Evolutionary conservation across 2,888 invertebrate species (phyloP), one percentile per base, ranked within the genome.

Genomic region (Dendrolimus houi): DNA sequence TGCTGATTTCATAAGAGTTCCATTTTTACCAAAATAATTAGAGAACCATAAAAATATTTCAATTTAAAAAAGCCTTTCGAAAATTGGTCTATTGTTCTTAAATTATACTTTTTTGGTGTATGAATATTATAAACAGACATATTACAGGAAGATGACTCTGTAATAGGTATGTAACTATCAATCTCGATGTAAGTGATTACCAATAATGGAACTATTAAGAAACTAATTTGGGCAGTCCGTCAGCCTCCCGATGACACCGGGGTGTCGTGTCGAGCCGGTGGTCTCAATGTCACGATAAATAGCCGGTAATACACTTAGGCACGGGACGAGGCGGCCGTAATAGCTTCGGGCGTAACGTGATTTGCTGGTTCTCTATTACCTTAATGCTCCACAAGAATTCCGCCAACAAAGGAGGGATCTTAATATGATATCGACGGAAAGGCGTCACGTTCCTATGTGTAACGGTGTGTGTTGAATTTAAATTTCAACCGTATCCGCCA

Each of bases 231-330:
- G 69, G 61, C 62, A 65, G 60, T 70, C 67, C 63, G 72, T 75
- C 76, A 72, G 68, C 67, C 66, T 64, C 61, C 62, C 68, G 73
- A 75, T 74, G 77, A 69, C 70, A 69, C 67, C 68, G 67, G 68
- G 62, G 62, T 60, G 62, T 58, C 59, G 62, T 74, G 78, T 81
- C 75, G 81, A 78, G 78, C 60, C 67, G 62, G 68, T 72, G 75
- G 77, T 78, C 79, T 82, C 79, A 75, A 77, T 80, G 82, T 75
- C 78, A 80, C 79, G 79, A 83, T 82, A 85, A 86, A 85, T 86
- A 83, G 83, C 81, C 74, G 60, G 80, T 86, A 86, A 85, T 85
- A 83, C 75, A 86, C 80, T 86, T 83, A 85, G 71, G 66, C 66
- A 57, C 56, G 67, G 75, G 76, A 77, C 81, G 75, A 78, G 72